Evolutionary conservation across 2,113 vertebrate species (phyloP).

Genomic region (Chionodraco myersi): DNA sequence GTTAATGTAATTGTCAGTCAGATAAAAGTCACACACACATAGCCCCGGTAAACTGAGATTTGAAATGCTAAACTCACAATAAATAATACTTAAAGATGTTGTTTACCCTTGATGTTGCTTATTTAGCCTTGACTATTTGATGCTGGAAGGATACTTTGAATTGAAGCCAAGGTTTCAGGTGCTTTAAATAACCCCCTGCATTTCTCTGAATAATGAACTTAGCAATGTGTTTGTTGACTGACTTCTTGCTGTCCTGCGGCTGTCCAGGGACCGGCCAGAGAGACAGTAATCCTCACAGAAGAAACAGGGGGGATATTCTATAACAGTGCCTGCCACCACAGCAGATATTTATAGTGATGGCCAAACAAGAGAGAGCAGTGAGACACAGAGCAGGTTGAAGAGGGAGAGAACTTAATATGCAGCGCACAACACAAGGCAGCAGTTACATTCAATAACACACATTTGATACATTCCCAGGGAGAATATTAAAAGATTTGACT

Average conservation of each 20-base stretch:
- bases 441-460: constrained; percentile 19
- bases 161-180: background rate
- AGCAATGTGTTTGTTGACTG: constrained; percentile 41
- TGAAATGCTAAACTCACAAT: background rate
- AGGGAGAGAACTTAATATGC: background rate
- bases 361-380: constrained; percentile 48
- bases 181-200: constrained; percentile 7
- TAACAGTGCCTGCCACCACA: constrained; percentile 45
- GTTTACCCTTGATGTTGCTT: background rate
- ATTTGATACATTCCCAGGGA: constrained; percentile 30
- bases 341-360: constrained; percentile 72
- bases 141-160: background rate
- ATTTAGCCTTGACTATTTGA: background rate
- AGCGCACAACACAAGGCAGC: background rate
- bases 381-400: constrained; percentile 35
- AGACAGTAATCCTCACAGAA: constrained; percentile 44
- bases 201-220: constrained; percentile 4
- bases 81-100: background rate
- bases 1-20: background rate
- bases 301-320: constrained; percentile 62
- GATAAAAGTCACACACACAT: background rate
- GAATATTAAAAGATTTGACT: constrained; percentile 12
- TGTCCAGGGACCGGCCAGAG: constrained; percentile 32
- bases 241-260: constrained; percentile 31
- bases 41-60: background rate